Conservation (phyloP, 2,888 invertebrate genomes). For the Lissonota sp. region DNA sequence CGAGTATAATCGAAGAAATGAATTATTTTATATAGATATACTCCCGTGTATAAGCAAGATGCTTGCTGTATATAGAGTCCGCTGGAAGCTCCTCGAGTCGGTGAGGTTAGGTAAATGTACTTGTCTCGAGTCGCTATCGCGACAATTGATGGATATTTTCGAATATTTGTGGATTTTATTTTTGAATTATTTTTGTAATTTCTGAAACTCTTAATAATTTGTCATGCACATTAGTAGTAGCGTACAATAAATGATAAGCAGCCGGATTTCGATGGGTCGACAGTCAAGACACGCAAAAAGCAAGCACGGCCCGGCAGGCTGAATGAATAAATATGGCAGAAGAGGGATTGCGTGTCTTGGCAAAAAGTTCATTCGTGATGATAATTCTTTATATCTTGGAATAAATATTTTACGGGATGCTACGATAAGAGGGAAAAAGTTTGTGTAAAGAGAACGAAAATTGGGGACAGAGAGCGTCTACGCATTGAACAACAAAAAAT, state of each 20-base stretch:
- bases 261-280: neutral
- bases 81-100: too few relatives aligned
- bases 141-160: too few relatives aligned
- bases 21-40: too few relatives aligned
- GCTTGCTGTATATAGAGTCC: too few relatives aligned
- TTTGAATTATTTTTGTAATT: too few relatives aligned
- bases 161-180: too few relatives aligned
- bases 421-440: neutral
- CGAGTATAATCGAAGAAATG: conserved; percentile 21
- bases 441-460: neutral
- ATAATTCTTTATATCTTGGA: neutral
- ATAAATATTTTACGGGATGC: neutral
- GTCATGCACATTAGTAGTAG: too few relatives aligned
- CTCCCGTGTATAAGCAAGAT: too few relatives aligned
- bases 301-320: too few relatives aligned
- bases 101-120: too few relatives aligned
- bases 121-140: too few relatives aligned
- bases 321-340: neutral
- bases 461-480: neutral
- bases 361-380: neutral
- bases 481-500: neutral
- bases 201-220: too few relatives aligned
- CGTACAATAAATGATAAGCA: neutral
- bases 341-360: neutral
- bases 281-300: neutral